Evolutionary conservation across 2,113 vertebrate genomes (phyloP), one percentile per base, ranked within the genome.

Genomic region (Picathartes gymnocephalus): DNA sequence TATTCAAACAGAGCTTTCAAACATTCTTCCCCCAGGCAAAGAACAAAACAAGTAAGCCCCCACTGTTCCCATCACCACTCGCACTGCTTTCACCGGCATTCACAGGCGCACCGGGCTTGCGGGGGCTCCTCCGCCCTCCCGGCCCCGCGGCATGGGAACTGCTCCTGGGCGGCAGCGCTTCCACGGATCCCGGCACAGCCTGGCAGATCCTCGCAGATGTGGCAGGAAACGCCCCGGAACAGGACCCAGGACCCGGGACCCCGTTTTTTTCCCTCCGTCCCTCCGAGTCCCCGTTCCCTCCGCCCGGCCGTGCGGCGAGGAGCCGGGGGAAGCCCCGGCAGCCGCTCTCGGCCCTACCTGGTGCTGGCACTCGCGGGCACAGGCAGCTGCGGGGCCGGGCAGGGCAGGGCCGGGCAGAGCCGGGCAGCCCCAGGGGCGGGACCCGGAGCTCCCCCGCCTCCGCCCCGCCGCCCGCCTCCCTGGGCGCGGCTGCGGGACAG

Each of bases 291-390:
- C 42, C 30, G 8, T 3, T 27, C 72, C 77, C 90, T 33, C 72
- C 22, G 68, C 27, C 50, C 58, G 66, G 31, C 58, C 40, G 58
- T 23, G 81, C 69, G 40, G 15, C 28, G n/a, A n/a, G 35, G 19
- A 40, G 42, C 70, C 81, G 58, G 35, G n/a, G 13, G 8, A 6
- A 17, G 58, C 50, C 50, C 57, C 57, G 48, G 76, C 66, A 21
- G 85, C 85, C 65, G 66, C 85, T 10, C 35, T 74, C 78, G 15
- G 20, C 81, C 95, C 79, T 94, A 96, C 96, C 95, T 97, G 90
- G 7, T 53, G 85, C 85, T 47, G 69, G 79, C 69, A 50, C 44
- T 80, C 14, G 53, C 72, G 20, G 73, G 65, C 30, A 28, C 5
- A 74, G 18, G 17, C 73, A 24, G 68, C 86, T n/a, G 79, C 45